Percentiles rank a stretch among this genome's conserved stretches.
phyloP scores from a whole-genome alignment of 2,888 invertebrate genomes.

The Melipona beecheii region DNA sequence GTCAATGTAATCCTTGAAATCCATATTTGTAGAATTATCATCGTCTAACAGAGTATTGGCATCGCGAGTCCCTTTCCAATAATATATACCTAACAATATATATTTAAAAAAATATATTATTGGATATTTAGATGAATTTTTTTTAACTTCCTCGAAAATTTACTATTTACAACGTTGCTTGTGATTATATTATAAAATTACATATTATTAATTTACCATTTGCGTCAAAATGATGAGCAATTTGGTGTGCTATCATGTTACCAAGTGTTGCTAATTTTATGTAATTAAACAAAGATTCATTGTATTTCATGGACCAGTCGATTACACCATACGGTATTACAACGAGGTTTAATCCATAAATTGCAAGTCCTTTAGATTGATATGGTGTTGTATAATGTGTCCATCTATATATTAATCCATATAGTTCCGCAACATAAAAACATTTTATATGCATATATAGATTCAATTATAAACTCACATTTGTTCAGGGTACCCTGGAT shows the following conservation, averaged over 20 bases:
- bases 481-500: slow-evolving; percentile 64
- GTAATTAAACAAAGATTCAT: slow-evolving; percentile 61
- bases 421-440: background rate
- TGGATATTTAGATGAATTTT: slow-evolving; percentile 9
- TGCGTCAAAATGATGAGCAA: slow-evolving; percentile 75
- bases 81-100: slow-evolving; percentile 68
- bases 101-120: slow-evolving; percentile 23
- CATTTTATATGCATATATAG: slow-evolving; percentile 16
- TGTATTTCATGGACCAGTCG: slow-evolving; percentile 65
- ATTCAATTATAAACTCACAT: slow-evolving; percentile 65
- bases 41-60: slow-evolving; percentile 40
- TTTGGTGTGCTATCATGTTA: slow-evolving; percentile 74
- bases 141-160: slow-evolving; percentile 13
- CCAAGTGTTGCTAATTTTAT: slow-evolving; percentile 73
- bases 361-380: slow-evolving; percentile 64
- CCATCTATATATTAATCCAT: slow-evolving; percentile 66
- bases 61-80: slow-evolving; percentile 69
- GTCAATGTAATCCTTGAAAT: slow-evolving; percentile 63
- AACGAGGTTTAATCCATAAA: slow-evolving; percentile 70
- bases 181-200: slow-evolving; percentile 15
- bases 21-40: slow-evolving; percentile 32
- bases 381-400: slow-evolving; percentile 73
- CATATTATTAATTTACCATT: slow-evolving; percentile 69
- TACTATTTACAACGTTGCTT: slow-evolving; percentile 17
- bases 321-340: slow-evolving; percentile 74